phyloP scores from a whole-genome alignment of 2,888 invertebrate species.

The Tribolium freemani region DNA sequence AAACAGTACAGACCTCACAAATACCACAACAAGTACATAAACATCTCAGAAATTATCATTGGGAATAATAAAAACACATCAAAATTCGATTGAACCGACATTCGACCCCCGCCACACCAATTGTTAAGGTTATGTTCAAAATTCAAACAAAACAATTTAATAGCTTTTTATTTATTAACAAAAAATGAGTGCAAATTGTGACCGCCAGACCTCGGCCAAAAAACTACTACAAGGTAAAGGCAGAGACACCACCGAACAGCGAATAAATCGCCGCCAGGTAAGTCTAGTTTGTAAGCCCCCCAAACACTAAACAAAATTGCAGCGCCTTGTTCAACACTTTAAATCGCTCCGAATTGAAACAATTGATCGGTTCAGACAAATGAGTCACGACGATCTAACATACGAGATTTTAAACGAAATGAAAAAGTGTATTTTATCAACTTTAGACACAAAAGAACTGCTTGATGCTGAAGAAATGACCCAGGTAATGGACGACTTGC shows the following conservation, averaged over 20 bases:
- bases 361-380: conserved; percentile 52
- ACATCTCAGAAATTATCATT: too few species aligned
- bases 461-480: conserved; percentile 53
- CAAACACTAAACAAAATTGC: not conserved
- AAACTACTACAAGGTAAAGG: conserved; percentile 7
- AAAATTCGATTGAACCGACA: too few species aligned
- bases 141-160: not conserved
- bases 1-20: too few species aligned
- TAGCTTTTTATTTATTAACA: not conserved
- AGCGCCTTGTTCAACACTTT: conserved; percentile 2
- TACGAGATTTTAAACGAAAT: conserved; percentile 47
- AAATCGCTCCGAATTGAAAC: conserved; percentile 11
- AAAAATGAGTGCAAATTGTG: not conserved
- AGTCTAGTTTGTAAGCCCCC: not conserved
- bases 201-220: not conserved
- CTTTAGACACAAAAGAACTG: conserved; percentile 48
- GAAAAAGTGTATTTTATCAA: conserved; percentile 46
- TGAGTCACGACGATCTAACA: conserved; percentile 45
- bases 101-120: not conserved
- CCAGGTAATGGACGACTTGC: conserved; percentile 53
- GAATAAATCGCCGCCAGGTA: conserved; percentile 11
- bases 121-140: not conserved
- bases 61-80: too few species aligned
- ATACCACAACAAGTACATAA: too few species aligned
- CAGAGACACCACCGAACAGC: not conserved